These are phyloP conservation scores for Centropus bengalensis DNA, from an alignment of 2,113 vertebrate species.

Conservation along the genomic window DNA sequence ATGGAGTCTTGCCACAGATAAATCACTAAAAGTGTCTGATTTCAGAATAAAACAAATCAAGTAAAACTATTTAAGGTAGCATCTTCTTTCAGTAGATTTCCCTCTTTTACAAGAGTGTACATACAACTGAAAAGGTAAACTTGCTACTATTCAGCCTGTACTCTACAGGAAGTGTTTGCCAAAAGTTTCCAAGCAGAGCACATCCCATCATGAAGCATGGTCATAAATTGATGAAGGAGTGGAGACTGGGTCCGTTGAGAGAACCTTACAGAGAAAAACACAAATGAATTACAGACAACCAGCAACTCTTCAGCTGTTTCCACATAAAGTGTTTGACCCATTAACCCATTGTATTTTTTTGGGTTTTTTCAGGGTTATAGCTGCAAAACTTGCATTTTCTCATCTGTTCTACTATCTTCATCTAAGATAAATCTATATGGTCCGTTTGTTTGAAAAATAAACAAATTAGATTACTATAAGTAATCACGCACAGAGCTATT, in stretches of 20 bases:
- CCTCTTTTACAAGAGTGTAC: neutral
- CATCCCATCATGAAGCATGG: neutral
- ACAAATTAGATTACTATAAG: neutral
- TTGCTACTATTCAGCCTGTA: neutral
- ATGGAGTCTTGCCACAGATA: neutral
- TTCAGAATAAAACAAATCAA: neutral
- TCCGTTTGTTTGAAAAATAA: neutral
- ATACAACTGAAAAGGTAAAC: neutral
- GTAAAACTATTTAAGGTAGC: neutral
- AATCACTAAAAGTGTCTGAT: neutral
- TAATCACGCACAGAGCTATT: neutral
- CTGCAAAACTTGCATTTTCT: neutral
- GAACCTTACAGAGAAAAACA: neutral
- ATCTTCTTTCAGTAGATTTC: neutral
- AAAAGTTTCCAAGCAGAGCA: neutral
- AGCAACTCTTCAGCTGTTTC: neutral
- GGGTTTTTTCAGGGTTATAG: neutral
- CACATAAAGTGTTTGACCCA: neutral
- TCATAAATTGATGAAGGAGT: neutral
- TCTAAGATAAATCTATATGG: neutral
- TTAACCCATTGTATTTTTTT: neutral
- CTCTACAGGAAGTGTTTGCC: rapidly evolving
- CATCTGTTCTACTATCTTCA: neutral
- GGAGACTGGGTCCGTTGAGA: neutral
- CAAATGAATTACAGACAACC: neutral